Evolutionary conservation across 2,888 invertebrate genomes (phyloP).

Genomic region (Peribatodes rhomboidaria): DNA sequence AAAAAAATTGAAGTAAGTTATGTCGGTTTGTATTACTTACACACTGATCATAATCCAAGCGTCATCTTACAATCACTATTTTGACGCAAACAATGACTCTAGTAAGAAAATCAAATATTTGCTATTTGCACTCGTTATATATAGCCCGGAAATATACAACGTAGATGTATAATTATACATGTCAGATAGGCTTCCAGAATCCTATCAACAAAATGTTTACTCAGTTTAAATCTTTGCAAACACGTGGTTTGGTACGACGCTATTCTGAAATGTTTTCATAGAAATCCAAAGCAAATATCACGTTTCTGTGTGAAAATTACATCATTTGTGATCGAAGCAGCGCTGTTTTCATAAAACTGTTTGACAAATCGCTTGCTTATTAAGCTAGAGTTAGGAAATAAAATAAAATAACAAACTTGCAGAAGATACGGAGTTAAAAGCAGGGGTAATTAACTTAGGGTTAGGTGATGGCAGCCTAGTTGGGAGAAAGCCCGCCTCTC

Average conservation of each 20-base stretch:
- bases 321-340: background rate
- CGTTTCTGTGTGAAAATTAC: conserved; percentile 11
- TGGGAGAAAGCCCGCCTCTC: no score
- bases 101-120: background rate
- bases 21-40: no score
- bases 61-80: background rate
- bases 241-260: background rate
- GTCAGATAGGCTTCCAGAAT: conserved; percentile 13
- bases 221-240: conserved; percentile 6
- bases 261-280: conserved; percentile 1
- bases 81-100: background rate
- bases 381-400: no score
- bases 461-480: no score
- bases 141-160: conserved; percentile 18
- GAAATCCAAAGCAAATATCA: conserved; percentile 5
- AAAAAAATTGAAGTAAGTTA: no score
- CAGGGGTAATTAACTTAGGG: no score
- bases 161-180: background rate
- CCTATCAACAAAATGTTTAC: conserved; percentile 10
- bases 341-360: no score
- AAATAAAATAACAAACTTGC: no score
- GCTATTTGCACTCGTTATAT: background rate
- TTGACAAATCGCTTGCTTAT: no score
- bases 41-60: background rate
- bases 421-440: no score